Percentiles rank a stretch among this genome's conserved stretches.
Conservation (phyloP, 23 tunicate genomes). For the Botrylloides violaceus region DNA sequence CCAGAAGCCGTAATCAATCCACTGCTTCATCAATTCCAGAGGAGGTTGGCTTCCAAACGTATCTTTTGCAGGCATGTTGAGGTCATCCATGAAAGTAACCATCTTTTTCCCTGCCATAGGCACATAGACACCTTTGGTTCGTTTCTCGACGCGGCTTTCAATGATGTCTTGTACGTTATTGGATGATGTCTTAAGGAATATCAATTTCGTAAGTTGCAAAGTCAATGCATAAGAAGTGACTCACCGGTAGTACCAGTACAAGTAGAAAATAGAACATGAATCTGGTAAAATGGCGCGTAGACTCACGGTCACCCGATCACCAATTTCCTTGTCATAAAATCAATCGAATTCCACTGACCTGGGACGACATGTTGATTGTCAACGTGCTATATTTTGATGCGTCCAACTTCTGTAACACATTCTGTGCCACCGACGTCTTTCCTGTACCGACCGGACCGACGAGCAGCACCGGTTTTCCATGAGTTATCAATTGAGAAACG, state of each 20-base stretch:
- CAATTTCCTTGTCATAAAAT: too few relatives aligned
- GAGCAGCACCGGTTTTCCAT: constrained; percentile 68
- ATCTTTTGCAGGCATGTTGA: constrained; percentile 97
- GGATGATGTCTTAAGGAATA: constrained; percentile 74
- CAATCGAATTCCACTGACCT: too few relatives aligned
- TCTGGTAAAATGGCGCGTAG: too few relatives aligned
- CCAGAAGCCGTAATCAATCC: constrained; percentile 97
- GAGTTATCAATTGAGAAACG: constrained; percentile 52
- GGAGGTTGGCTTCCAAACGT: constrained; percentile 94
- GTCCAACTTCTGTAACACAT: constrained; percentile 63
- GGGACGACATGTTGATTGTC: constrained; percentile 91
- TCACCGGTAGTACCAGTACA: too few relatives aligned
- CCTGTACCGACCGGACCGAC: constrained; percentile 98
- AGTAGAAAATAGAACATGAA: too few relatives aligned
- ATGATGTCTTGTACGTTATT: constrained; percentile 95
- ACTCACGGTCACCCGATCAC: too few relatives aligned
- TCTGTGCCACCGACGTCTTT: constrained; percentile 84
- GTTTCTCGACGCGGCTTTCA: constrained; percentile 75
- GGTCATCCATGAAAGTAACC: constrained; percentile 93
- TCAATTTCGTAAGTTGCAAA: too few relatives aligned
- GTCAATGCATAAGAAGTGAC: too few relatives aligned
- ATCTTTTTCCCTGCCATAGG: constrained; percentile 81
- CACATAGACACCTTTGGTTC: constrained; percentile 88
- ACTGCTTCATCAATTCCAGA: constrained; percentile 74
- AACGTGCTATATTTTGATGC: constrained; percentile 59